Evolutionary conservation across 1,140 invertebrate genomes (phyloP).

Genomic region (Spodoptera frugiperda): DNA sequence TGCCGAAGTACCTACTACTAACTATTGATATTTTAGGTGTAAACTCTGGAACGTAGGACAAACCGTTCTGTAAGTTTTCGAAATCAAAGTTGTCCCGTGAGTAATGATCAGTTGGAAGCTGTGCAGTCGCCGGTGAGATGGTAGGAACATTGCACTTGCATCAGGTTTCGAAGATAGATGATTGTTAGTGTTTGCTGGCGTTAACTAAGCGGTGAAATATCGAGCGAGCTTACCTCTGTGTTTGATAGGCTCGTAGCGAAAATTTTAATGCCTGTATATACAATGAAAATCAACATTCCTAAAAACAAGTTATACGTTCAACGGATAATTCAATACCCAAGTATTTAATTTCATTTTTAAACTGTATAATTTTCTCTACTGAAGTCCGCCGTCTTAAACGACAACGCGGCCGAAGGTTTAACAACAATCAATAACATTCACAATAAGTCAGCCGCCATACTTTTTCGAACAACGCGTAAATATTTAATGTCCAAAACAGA

Average conservation of each 20-base stretch:
- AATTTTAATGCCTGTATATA: background rate
- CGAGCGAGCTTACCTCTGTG: background rate
- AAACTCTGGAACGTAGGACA: background rate
- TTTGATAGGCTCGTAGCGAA: background rate
- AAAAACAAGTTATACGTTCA: too few relatives aligned
- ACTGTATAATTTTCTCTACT: too few relatives aligned
- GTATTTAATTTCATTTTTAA: too few relatives aligned
- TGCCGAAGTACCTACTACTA: background rate
- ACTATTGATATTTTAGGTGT: background rate
- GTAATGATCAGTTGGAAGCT: background rate
- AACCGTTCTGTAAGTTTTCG: background rate
- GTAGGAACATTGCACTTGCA: conserved; percentile 26
- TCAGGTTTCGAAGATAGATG: conserved; percentile 21
- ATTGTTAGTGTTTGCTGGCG: background rate
- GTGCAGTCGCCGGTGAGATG: conserved; percentile 1
- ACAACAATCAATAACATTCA: background rate
- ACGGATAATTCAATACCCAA: too few relatives aligned
- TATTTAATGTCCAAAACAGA: conserved; percentile 21
- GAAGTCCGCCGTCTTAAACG: too few relatives aligned
- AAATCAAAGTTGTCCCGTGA: conserved; percentile 9
- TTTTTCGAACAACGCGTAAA: conserved; percentile 9
- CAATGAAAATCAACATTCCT: too few relatives aligned
- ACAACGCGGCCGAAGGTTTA: too few relatives aligned
- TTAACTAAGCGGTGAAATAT: background rate
- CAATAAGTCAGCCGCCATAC: conserved; percentile 6